Base-by-base conservation (phyloP, 1,140 invertebrate species). In the Zaprionus inermis region DNA sequence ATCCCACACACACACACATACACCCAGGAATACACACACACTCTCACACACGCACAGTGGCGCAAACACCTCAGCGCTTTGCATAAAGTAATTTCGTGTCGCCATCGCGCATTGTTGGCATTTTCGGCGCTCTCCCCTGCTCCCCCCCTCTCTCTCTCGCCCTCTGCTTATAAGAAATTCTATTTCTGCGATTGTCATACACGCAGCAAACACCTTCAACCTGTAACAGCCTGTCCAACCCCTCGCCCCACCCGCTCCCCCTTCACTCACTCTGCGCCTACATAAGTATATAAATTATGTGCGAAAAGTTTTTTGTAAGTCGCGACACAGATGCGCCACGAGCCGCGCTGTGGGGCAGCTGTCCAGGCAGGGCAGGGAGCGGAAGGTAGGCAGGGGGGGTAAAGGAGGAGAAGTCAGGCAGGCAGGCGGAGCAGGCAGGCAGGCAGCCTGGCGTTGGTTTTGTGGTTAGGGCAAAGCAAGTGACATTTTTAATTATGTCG, bases 401-500 rank as follows among this genome's bases (percentile, higher is more conserved):
- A 14, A 7, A 14, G 10, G 28, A 28, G 11, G n/a, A n/a, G 51
- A n/a, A n/a, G n/a, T n/a, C n/a, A n/a, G n/a, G n/a, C n/a, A n/a
- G n/a, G n/a, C n/a, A n/a, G n/a, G 20, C 30, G 20, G 36, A 38
- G 24, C 7, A 12, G 28, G 16, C 12, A n/a, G n/a, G n/a, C n/a
- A n/a, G n/a, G n/a, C n/a, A n/a, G n/a, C n/a, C n/a, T n/a, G n/a
- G n/a, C n/a, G n/a, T n/a, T n/a, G n/a, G n/a, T n/a, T n/a, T n/a
- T 20, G 30, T 44, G 36, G 18, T 56, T 51, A 18, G 11, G 55
- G 16, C 24, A 56, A 65, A 76, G 38, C 61, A 72, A 76, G 69
- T 76, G 73, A 76, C 73, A 72, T 76, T 72, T 76, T 76, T 76
- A 76, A 76, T 76, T 76, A 76, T 76, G 73, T 76, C 73, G 69